Evolutionary conservation across 2,888 invertebrate species (phyloP).

Genomic region (Cheilosia pagana): DNA sequence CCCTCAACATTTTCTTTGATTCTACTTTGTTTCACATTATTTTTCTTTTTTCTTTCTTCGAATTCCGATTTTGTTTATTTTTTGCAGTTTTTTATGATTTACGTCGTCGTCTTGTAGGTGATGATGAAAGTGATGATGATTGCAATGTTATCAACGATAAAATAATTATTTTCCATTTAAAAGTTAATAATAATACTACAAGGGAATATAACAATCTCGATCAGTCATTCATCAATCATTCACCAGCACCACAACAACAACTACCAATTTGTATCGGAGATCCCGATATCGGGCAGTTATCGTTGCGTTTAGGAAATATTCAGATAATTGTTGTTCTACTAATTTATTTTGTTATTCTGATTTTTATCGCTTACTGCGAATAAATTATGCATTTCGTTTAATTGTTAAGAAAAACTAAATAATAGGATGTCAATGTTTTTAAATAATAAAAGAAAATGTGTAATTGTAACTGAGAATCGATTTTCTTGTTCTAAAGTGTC

Average conservation of each 20-base stretch:
- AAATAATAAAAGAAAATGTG: conserved; percentile 24
- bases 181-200: conserved; percentile 51
- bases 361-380: conserved; percentile 32
- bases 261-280: conserved; percentile 10
- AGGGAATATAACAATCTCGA: conserved; percentile 45
- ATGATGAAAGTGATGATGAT: conserved; percentile 44
- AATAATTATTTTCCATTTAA: conserved; percentile 38
- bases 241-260: conserved; percentile 21
- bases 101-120: conserved; percentile 17
- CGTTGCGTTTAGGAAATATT: conserved; percentile 37
- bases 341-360: conserved; percentile 51
- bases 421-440: conserved; percentile 25
- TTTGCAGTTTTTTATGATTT: conserved; percentile 75
- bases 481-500: neutral
- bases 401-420: conserved; percentile 9
- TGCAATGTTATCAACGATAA: conserved; percentile 30
- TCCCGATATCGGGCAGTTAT: conserved; percentile 24
- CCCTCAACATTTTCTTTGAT: conserved; percentile 3
- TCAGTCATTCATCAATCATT: conserved; percentile 63
- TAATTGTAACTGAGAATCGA: conserved; percentile 6
- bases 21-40: conserved; percentile 35
- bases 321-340: conserved; percentile 55
- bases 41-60: conserved; percentile 58
- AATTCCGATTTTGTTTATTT: conserved; percentile 59
- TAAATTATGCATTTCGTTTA: conserved; percentile 51